phyloP scores from a whole-genome alignment of 2,797 vertebrate species.

The Poecilia wingei region DNA sequence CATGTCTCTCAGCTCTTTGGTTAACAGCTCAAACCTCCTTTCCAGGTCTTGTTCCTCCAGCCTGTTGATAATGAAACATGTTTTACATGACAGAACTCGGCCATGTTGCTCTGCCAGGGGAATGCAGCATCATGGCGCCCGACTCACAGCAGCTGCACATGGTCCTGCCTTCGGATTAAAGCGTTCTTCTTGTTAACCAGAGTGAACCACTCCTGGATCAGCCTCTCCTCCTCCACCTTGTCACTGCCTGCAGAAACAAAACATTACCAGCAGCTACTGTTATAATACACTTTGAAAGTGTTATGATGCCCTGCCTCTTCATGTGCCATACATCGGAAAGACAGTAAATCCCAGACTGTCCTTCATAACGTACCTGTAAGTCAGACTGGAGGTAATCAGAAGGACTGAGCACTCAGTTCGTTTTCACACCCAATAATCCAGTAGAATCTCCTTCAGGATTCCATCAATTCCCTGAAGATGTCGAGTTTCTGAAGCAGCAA shows the following conservation, averaged over 20 bases:
- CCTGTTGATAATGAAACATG: conserved; percentile 64
- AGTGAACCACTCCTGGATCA: conserved; percentile 93
- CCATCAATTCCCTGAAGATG: neutral
- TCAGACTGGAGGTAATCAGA: neutral
- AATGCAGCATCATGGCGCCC: neutral
- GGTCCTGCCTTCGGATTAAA: conserved; percentile 90
- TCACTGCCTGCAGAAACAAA: conserved; percentile 78
- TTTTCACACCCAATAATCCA: no score
- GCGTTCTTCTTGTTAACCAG: conserved; percentile 94
- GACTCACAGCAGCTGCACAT: conserved; percentile 90
- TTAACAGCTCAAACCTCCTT: conserved; percentile 87
- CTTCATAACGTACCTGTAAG: neutral
- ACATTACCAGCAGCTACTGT: no score
- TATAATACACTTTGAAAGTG: neutral
- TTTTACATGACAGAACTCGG: neutral
- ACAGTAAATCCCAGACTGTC: neutral
- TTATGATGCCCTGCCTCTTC: neutral
- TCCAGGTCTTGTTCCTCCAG: conserved; percentile 91
- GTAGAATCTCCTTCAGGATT: neutral
- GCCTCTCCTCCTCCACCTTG: conserved; percentile 85
- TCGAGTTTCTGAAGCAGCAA: neutral
- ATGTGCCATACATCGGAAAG: neutral
- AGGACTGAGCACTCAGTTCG: no score
- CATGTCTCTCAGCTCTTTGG: conserved; percentile 88
- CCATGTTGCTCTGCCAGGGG: neutral